Conservation (phyloP, 92 coral and sea anemone species). For the Parazoanthus darwini region DNA sequence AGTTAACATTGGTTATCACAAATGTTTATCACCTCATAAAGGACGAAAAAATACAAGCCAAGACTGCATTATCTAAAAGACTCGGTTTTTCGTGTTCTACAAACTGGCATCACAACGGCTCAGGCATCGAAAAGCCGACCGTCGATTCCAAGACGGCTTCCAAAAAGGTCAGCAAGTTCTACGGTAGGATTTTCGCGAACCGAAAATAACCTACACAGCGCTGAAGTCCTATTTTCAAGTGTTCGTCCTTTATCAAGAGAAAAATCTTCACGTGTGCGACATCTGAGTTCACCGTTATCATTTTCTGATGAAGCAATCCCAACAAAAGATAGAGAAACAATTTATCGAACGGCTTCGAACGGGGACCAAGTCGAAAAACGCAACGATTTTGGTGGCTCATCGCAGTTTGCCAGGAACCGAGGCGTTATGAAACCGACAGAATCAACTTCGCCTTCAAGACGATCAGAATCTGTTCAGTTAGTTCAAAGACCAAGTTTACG, state of each 20-base stretch:
- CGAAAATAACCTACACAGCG: background rate
- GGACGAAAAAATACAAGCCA: background rate
- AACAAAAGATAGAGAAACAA: background rate
- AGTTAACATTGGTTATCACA: conserved; percentile 14
- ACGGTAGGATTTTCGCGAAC: background rate
- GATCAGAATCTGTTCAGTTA: conserved; percentile 2
- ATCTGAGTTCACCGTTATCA: background rate
- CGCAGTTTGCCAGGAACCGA: background rate
- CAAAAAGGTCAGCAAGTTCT: background rate
- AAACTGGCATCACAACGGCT: background rate
- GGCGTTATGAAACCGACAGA: background rate
- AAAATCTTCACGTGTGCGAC: background rate
- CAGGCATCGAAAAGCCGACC: background rate
- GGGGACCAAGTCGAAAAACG: background rate
- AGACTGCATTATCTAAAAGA: background rate
- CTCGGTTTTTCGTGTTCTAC: background rate
- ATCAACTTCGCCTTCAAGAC: background rate
- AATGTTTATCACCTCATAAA: background rate
- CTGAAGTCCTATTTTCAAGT: background rate
- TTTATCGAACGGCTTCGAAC: background rate
- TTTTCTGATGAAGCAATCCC: background rate
- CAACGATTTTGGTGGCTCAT: background rate
- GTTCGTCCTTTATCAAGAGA: background rate
- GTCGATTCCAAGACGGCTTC: background rate
- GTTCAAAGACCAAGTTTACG: background rate